phyloP scores from a whole-genome alignment of 2,113 vertebrate genomes.

The Xerus inauris region DNA sequence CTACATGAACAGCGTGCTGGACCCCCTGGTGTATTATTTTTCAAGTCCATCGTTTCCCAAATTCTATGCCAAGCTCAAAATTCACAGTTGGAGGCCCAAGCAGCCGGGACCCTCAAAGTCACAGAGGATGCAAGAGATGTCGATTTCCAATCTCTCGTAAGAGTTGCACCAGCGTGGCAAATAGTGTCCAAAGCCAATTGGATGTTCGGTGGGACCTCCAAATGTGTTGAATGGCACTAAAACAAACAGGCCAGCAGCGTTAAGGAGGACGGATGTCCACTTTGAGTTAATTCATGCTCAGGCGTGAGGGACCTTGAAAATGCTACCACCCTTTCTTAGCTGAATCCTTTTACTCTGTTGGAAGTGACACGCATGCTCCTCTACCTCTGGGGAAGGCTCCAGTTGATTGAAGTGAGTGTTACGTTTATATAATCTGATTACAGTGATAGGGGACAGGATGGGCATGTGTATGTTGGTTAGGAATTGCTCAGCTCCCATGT shows the following conservation, averaged over 20 bases:
- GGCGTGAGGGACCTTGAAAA: background rate
- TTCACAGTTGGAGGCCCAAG: background rate
- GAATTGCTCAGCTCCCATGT: background rate
- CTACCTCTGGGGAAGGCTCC: background rate
- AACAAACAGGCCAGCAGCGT: background rate
- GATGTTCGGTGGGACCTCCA: background rate
- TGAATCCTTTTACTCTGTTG: background rate
- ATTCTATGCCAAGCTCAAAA: constrained; percentile 58
- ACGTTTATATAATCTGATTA: background rate
- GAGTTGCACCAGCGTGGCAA: background rate
- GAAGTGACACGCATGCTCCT: background rate
- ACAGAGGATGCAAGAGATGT: background rate
- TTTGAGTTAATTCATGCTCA: background rate
- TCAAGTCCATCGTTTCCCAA: constrained; percentile 80
- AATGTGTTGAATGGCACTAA: background rate
- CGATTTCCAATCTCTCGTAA: background rate
- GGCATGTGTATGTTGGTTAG: background rate
- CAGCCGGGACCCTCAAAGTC: background rate
- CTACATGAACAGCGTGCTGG: constrained; percentile 89
- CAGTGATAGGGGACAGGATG: fast-evolving
- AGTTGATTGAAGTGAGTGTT: background rate
- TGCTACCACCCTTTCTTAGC: background rate
- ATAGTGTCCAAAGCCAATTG: background rate
- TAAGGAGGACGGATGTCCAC: background rate
- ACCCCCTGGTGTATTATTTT: constrained; percentile 89